phyloP scores from a whole-genome alignment of 2,797 vertebrate species.

The Tarsius wallacei region DNA sequence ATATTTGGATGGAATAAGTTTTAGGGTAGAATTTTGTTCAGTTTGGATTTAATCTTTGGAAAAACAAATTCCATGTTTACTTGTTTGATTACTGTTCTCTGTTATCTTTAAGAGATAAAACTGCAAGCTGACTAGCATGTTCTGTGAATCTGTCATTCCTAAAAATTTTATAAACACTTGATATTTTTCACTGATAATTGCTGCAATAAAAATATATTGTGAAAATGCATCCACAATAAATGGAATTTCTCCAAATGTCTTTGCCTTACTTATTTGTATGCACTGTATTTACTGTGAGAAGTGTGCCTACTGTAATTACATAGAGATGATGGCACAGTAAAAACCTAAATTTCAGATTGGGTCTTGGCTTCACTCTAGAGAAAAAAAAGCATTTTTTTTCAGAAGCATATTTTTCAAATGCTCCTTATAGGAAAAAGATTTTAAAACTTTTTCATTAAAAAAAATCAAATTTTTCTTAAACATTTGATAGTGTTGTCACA shows the following conservation, averaged over 20 bases:
- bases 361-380: slow-evolving; percentile 26
- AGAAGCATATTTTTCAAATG: slow-evolving; percentile 32
- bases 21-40: slow-evolving; percentile 73
- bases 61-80: slow-evolving; percentile 88
- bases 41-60: slow-evolving; percentile 78
- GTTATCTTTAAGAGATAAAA: slow-evolving; percentile 91
- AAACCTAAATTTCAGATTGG: not conserved
- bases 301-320: not conserved
- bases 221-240: slow-evolving; percentile 98
- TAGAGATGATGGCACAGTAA: slow-evolving; percentile 53
- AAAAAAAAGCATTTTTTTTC: slow-evolving; percentile 38
- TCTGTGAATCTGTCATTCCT: slow-evolving; percentile 90
- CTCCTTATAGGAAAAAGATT: not conserved
- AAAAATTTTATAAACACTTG: slow-evolving; percentile 91
- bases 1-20: slow-evolving; percentile 85
- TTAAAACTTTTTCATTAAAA: too few species aligned
- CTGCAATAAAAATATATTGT: slow-evolving; percentile 95
- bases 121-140: slow-evolving; percentile 90
- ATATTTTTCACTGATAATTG: slow-evolving; percentile 92
- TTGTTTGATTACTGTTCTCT: slow-evolving; percentile 88
- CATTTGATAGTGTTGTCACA: not conserved
- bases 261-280: slow-evolving; percentile 71
- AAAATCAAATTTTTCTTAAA: too few species aligned
- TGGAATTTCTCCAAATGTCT: slow-evolving; percentile 92
- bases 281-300: not conserved